Base-by-base conservation (phyloP, 2,888 invertebrate species). In the Campopleginae sp. region DNA sequence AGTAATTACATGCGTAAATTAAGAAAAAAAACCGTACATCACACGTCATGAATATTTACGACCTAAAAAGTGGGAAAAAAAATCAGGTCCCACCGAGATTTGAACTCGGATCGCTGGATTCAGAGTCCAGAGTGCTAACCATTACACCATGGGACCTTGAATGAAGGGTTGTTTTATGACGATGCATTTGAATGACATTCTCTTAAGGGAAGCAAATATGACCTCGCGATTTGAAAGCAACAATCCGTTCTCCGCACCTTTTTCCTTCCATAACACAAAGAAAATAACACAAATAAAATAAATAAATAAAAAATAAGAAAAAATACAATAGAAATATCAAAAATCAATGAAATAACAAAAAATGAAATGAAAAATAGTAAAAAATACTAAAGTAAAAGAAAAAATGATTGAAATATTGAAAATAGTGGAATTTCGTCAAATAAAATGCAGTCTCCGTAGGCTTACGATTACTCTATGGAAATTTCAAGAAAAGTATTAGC, bases 51-150 rank as follows among this genome's bases (percentile, higher is more conserved):
- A 38, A 10, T 38, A 38, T 8, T 38, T n/a, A n/a, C n/a, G n/a
- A 7, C 0, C 7, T 8, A 8, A 58, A 58, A 14, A 58, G 6
- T 5, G 19, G n/a, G 44, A 80, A 72, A 83, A 84, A 85, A 85
- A 80, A 66, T 68, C 31, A 91, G 96, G 96, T 96, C 94, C 96
- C 96, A 96, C 96, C 96, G 96, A 96, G 96, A 96, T 95, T 96
- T 96, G 96, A 96, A 96, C 96, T 96, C 96, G 96, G 96, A 96
- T 96, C 96, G 96, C 96, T 96, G 96, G 96, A 96, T 96, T 96
- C 96, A 96, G 95, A 96, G 96, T 96, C 96, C 96, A 96, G 95
- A 96, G 96, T 96, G 96, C 96, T 96, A 95, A 96, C 96, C 96
- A 95, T 96, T 96, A 96, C 96, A 96, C 96, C 96, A 96, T 96